Evolutionary conservation across 2,113 vertebrate species (phyloP).

Genomic region (Bagarius yarrelli): DNA sequence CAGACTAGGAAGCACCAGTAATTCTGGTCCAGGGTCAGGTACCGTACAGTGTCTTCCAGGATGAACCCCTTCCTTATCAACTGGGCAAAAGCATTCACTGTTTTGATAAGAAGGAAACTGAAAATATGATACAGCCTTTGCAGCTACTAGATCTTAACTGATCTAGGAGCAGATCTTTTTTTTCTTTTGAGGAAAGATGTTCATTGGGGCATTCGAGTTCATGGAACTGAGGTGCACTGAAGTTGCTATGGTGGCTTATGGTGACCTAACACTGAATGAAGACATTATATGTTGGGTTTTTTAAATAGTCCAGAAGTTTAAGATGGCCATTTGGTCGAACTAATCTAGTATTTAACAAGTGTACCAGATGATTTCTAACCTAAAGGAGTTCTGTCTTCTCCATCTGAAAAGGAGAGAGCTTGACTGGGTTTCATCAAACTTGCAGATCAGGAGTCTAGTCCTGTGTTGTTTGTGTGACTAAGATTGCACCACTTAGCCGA

Average conservation of each 20-base stretch:
- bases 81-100: not conserved
- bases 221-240: not conserved
- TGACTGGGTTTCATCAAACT: slow-evolving; percentile 2
- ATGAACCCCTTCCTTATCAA: not conserved
- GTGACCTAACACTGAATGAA: not conserved
- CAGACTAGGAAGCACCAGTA: not conserved
- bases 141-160: not conserved
- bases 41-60: not conserved
- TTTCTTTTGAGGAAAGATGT: not conserved
- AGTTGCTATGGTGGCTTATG: not conserved
- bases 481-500: not conserved
- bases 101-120: not conserved
- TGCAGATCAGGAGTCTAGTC: slow-evolving; percentile 7
- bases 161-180: no score
- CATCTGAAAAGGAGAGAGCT: not conserved
- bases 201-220: not conserved
- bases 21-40: slow-evolving; percentile 6
- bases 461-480: slow-evolving; percentile 4
- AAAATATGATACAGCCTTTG: not conserved
- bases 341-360: not conserved
- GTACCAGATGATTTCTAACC: not conserved
- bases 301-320: not conserved
- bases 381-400: not conserved
- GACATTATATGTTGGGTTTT: not conserved
- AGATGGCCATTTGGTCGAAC: not conserved